phyloP scores from a whole-genome alignment of 2,797 vertebrate genomes.

The Sorex maritimensis region DNA sequence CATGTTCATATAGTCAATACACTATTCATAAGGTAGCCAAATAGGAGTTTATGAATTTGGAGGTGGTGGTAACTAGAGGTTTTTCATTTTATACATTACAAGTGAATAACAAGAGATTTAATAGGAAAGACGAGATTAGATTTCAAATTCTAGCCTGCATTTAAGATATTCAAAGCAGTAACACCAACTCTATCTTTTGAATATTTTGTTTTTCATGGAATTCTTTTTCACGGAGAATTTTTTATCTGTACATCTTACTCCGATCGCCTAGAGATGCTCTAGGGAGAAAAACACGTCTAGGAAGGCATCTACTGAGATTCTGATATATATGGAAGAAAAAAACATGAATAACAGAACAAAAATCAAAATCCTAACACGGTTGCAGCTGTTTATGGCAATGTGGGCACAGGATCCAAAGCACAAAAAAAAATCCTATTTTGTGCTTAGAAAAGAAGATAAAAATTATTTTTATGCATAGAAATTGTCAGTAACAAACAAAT shows the following conservation, averaged over 20 bases:
- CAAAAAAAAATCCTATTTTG: neutral
- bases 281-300: neutral
- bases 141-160: constrained; percentile 49
- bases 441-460: constrained; percentile 20
- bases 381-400: neutral
- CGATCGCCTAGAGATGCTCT: neutral
- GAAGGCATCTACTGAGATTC: neutral
- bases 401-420: constrained; percentile 36
- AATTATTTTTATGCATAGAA: neutral
- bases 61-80: neutral
- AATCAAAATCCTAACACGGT: constrained; percentile 13
- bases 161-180: constrained; percentile 42
- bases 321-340: constrained; percentile 1
- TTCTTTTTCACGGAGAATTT: constrained; percentile 15
- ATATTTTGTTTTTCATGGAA: constrained; percentile 53
- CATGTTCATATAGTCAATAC: neutral
- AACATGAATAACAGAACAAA: constrained; percentile 16
- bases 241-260: constrained; percentile 23
- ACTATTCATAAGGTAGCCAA: neutral
- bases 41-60: neutral
- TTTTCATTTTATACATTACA: neutral
- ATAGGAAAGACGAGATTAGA: neutral
- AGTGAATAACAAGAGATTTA: constrained; percentile 16
- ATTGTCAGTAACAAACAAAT: constrained; percentile 18
- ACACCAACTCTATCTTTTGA: constrained; percentile 8